A percentile compares a stretch with the other conserved stretches of the same genome.
Evolutionary conservation across 1,140 invertebrate genomes (phyloP).

Genomic region (Bombyx mandarina): DNA sequence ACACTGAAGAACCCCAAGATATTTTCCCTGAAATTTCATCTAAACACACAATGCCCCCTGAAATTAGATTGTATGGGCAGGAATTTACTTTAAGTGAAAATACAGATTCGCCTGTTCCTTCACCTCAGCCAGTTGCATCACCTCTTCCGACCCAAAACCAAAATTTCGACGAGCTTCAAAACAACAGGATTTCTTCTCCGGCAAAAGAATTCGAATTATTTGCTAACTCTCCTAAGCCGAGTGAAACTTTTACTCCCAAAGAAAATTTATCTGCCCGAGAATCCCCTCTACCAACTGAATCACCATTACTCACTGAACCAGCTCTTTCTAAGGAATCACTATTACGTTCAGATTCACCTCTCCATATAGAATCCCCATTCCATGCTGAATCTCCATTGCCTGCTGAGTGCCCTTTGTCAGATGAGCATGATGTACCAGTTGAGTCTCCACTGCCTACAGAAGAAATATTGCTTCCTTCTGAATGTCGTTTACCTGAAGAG

Average conservation of each 20-base stretch:
- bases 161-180: too few relatives aligned
- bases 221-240: too few relatives aligned
- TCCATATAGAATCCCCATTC: conserved; percentile 17
- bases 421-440: conserved; percentile 6
- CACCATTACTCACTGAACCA: conserved; percentile 23
- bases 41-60: too few relatives aligned
- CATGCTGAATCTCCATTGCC: conserved; percentile 24
- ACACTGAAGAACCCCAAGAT: conserved; percentile 17
- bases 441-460: conserved; percentile 16
- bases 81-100: too few relatives aligned
- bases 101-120: too few relatives aligned
- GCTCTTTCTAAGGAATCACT: conserved; percentile 11
- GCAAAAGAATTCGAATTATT: too few relatives aligned
- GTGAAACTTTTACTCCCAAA: too few relatives aligned
- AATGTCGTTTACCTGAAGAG: not conserved
- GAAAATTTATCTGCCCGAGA: not conserved
- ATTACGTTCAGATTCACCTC: conserved; percentile 20
- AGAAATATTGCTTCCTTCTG: not conserved
- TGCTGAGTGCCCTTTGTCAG: conserved; percentile 20
- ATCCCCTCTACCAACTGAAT: conserved; percentile 9
- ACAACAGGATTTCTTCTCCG: too few relatives aligned
- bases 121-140: too few relatives aligned
- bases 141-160: too few relatives aligned
- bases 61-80: too few relatives aligned
- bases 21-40: not conserved